Evolutionary conservation across 2,113 vertebrate genomes (phyloP), one percentile per base, ranked within the genome.

Genomic region (Brachyistius frenatus): DNA sequence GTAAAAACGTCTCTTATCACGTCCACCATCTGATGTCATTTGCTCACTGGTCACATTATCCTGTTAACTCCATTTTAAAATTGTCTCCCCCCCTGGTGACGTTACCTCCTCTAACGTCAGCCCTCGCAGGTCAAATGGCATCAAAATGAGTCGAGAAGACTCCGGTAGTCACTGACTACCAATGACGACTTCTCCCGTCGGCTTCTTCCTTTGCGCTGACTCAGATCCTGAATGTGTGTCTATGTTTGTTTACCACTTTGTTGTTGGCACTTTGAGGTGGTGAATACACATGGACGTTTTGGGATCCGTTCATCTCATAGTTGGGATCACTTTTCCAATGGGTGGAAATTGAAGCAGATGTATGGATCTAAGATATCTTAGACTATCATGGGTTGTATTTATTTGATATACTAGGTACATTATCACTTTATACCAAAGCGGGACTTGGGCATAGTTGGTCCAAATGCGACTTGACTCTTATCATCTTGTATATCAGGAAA

Each of bases 111-210:
- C 73, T 86, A 53, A 83, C 86, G 79, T 80, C 79, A 92, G 92
- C 76, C 83, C 90, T 57, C 87, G 86, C 80, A 93, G 92, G 80
- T 91, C 90, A 81, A 91, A 93, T 5, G 81, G 87, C 73, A 76
- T 92, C 84, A 88, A 78, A 89, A 73, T 71, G 76, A 93, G 58
- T 70, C 76, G 70, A 78, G 90, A 92, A 71, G 90, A 93, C 44
- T 88, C 87, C 80, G 74, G 39, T 68, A 81, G 79, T 75, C 65
- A 76, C 44, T 86, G 86, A 80, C 23, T 85, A 81, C 76, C 88
- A 86, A 84, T 90, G 88, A 92, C 23, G 70, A 56, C 70, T 61
- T 44, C 68, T 80, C 66, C 13, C 41, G 33, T 37, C 68, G 56
- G 56, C 30, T 65, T 37, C 65, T 54, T 46, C 75, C 46, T 81